Percentiles rank a stretch among this genome's conserved stretches.
These are phyloP conservation scores for Erinaceus europaeus DNA, from an alignment of 2,113 vertebrate genomes.

Conservation along the genomic window DNA sequence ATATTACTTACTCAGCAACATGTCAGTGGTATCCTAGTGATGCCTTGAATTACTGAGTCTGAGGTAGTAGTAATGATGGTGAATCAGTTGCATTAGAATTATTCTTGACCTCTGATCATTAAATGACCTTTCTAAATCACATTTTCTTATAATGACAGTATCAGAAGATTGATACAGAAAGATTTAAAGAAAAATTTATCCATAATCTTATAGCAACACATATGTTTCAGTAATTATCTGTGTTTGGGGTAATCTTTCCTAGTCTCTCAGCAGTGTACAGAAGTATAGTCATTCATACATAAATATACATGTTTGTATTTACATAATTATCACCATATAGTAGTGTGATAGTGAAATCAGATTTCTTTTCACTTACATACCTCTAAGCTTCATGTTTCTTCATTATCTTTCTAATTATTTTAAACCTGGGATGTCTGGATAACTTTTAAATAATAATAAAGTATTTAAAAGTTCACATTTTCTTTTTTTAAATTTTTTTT, in stretches of 20 bases:
- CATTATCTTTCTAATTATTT: neutral
- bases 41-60: neutral
- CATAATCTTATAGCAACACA: neutral
- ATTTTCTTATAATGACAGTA: neutral
- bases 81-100: neutral
- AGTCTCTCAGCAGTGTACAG: neutral
- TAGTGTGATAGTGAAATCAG: neutral
- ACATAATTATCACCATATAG: neutral
- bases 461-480: too few relatives aligned
- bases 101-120: neutral
- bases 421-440: too few relatives aligned
- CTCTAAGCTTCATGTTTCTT: neutral
- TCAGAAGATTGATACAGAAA: neutral
- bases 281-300: neutral
- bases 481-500: too few relatives aligned
- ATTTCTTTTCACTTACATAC: neutral
- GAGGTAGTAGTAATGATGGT: neutral
- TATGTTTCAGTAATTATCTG: neutral
- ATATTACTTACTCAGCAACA: neutral
- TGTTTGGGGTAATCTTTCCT: neutral
- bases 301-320: neutral
- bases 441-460: too few relatives aligned
- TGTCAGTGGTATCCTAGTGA: rapidly evolving
- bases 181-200: neutral
- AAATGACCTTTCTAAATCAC: neutral